phyloP scores from a whole-genome alignment of 2,888 invertebrate genomes.

The Epistrophe eligans region DNA sequence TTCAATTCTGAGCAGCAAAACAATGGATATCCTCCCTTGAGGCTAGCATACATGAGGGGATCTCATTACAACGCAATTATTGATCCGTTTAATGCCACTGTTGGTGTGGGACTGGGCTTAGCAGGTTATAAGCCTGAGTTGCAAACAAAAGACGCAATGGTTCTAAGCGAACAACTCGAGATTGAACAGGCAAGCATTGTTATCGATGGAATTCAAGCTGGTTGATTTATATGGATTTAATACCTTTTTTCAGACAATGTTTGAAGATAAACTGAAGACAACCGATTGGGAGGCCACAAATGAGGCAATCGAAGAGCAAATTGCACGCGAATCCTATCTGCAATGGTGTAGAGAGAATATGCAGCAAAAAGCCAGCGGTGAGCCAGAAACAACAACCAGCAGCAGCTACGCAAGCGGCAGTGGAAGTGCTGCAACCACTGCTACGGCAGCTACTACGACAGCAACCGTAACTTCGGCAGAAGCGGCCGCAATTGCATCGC shows the following conservation, averaged over 20 bases:
- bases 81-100: conserved; percentile 91
- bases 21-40: conserved; percentile 91
- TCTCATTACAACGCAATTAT: conserved; percentile 95
- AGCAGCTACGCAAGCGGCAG: conserved; percentile 69
- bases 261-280: conserved; percentile 94
- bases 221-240: neutral
- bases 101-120: conserved; percentile 93
- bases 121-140: conserved; percentile 91
- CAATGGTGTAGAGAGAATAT: conserved; percentile 90
- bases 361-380: conserved; percentile 82
- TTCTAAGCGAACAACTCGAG: conserved; percentile 91
- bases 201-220: neutral
- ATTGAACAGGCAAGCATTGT: conserved; percentile 88
- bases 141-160: conserved; percentile 89
- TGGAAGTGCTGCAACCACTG: conserved; percentile 44
- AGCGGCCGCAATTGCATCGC: conserved; percentile 80
- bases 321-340: conserved; percentile 92
- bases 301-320: conserved; percentile 94
- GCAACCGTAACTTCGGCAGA: conserved; percentile 80
- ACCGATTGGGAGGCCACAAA: conserved; percentile 97
- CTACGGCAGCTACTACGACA: conserved; percentile 64
- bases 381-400: conserved; percentile 57
- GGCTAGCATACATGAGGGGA: conserved; percentile 93
- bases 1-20: conserved; percentile 90
- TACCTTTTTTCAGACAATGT: conserved; percentile 88